phyloP scores from a whole-genome alignment of 1,140 invertebrate species.

The Antheraea mylitta region DNA sequence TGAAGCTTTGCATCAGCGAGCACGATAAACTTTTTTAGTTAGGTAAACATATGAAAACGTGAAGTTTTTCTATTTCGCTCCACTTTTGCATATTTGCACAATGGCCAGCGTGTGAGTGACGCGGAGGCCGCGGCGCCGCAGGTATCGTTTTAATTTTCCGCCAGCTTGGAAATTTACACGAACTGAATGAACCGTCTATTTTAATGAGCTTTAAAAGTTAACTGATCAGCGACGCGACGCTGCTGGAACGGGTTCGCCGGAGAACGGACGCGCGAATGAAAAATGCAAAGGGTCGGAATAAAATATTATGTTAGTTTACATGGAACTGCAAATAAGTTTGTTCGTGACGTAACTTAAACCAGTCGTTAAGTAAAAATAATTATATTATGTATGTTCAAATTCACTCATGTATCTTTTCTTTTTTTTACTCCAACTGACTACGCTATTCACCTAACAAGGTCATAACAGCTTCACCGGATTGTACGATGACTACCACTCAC shows the following conservation, averaged over 20 bases:
- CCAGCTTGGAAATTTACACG: conserved; percentile 66
- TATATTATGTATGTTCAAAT: too few species aligned
- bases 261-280: conserved; percentile 19
- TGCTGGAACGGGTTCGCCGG: conserved; percentile 18
- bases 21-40: conserved; percentile 56
- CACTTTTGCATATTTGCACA: conserved; percentile 47
- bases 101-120: conserved; percentile 33
- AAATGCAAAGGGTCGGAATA: conserved; percentile 3
- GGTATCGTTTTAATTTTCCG: conserved; percentile 77
- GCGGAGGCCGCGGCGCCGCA: conserved; percentile 44
- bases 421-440: too few species aligned
- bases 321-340: neutral
- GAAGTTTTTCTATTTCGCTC: conserved; percentile 44
- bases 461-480: too few species aligned
- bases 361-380: neutral
- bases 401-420: too few species aligned
- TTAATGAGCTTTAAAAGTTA: conserved; percentile 78
- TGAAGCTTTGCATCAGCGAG: conserved; percentile 11
- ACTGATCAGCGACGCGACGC: conserved; percentile 56
- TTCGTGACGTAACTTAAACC: neutral
- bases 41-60: conserved; percentile 56
- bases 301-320: neutral
- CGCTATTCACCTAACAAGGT: too few species aligned
- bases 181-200: conserved; percentile 73
- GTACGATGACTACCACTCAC: too few species aligned